Conservation (phyloP, 2,797 vertebrate genomes). For the Sciurus carolinensis region DNA sequence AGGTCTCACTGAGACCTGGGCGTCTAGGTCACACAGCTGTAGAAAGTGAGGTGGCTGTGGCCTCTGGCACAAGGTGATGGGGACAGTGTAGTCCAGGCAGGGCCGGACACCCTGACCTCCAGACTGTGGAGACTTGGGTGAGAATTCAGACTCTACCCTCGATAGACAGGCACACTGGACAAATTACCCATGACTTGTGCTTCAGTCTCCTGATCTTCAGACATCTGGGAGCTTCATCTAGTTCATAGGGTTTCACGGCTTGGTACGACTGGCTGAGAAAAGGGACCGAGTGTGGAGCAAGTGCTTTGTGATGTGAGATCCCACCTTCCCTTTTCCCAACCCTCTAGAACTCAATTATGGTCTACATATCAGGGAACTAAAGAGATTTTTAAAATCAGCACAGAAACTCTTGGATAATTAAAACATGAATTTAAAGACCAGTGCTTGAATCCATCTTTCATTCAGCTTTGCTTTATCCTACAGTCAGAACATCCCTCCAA, state of each 20-base stretch:
- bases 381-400: not conserved
- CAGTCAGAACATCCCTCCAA: not conserved
- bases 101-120: not conserved
- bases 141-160: not conserved
- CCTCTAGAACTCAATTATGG: not conserved
- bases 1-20: not conserved
- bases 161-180: not conserved
- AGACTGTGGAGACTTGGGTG: not conserved
- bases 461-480: not conserved
- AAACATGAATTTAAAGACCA: not conserved
- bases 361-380: not conserved
- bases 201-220: not conserved
- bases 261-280: too few species aligned
- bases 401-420: not conserved
- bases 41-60: fast-evolving
- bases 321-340: not conserved
- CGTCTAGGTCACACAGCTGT: not conserved
- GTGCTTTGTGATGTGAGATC: not conserved
- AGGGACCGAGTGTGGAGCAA: not conserved
- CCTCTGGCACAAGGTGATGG: fast-evolving
- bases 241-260: not conserved
- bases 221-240: not conserved
- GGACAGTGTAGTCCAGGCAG: fast-evolving
- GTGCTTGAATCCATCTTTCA: not conserved
- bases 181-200: not conserved